Base-by-base conservation (phyloP, 53 echinoderm and acorn worm genomes). In the Luidia sarsii region DNA sequence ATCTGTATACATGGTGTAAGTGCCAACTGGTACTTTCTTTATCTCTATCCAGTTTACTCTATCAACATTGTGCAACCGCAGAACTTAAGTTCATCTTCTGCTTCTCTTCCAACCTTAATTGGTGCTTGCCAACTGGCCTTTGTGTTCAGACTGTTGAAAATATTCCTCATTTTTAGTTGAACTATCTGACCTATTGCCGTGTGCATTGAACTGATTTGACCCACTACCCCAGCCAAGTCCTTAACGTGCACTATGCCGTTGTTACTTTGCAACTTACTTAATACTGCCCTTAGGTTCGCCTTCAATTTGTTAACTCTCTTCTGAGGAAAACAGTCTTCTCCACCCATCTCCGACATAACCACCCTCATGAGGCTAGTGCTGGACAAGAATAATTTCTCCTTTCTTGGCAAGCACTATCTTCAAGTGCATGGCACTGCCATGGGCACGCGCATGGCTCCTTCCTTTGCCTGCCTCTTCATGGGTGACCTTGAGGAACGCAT, bases 41-140 rank as follows among this genome's bases (percentile, higher is more conserved):
- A 81, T 48, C 4, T 7, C 3, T 13, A 50, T 51, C 1, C 81
- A 65, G 18, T 81, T 81, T 19, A 67, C 10, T 8, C 50, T 33
- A 10, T 67, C 1, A n/a, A 52, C 11, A 3, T 81, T n/a, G 16
- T 50, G n/a, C 7, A 11, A 66, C 81, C n/a, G n/a, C 81, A 65
- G 30, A 81, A 81, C 10, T 31, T 6, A 3, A 67, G 29, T 25
- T 65, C 67, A 0, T 20, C 9, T n/a, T 22, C 18, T 33, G 39
- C 67, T 34, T 32, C 37, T 1, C 38, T 24, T 0, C n/a, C 30
- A 2, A 66, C 30, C 14, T 32, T 18, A 4, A 67, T 37, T 21
- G 66, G 81, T 1, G 53, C 81, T 11, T 81, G 27, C 65, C 81
- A 65, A 36, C 54, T 66, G 33, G 50, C 65, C 60, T 18, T 77